phyloP scores from a whole-genome alignment of 2,797 vertebrate species.

The Cyclura pinguis region DNA sequence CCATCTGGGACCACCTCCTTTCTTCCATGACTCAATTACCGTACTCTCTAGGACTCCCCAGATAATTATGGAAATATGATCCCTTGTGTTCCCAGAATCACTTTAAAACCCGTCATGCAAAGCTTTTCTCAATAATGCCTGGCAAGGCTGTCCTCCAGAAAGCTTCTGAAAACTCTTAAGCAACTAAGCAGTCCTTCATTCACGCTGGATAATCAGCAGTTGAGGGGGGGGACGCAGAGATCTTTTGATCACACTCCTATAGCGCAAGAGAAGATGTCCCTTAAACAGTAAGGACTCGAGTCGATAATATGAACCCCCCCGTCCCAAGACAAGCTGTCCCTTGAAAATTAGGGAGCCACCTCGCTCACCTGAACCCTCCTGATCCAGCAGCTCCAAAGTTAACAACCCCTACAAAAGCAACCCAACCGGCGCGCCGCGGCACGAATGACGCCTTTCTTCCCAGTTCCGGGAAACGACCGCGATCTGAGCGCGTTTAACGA shows the following conservation, averaged over 20 bases:
- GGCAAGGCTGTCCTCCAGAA: neutral
- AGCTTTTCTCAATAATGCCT: neutral
- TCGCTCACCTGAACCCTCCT: neutral
- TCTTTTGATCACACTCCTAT: neutral
- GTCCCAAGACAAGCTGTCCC: neutral
- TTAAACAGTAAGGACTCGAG: too few relatives aligned
- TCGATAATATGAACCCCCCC: too few relatives aligned
- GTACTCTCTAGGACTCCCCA: neutral
- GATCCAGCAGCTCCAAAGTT: neutral
- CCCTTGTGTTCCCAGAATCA: constrained; percentile 6
- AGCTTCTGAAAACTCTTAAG: neutral
- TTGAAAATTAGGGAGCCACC: neutral
- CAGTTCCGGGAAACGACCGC: neutral
- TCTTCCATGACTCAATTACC: neutral
- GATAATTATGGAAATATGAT: neutral
- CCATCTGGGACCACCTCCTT: neutral
- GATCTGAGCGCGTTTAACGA: neutral
- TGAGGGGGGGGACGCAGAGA: too few relatives aligned
- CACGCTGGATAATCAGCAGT: neutral
- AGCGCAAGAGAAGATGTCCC: too few relatives aligned
- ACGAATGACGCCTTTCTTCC: constrained; percentile 16
- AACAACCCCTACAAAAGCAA: neutral
- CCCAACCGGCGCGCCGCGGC: neutral
- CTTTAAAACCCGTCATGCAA: neutral
- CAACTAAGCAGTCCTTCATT: neutral